phyloP scores from a whole-genome alignment of 2,888 invertebrate genomes.

The Philereme vetulata region DNA sequence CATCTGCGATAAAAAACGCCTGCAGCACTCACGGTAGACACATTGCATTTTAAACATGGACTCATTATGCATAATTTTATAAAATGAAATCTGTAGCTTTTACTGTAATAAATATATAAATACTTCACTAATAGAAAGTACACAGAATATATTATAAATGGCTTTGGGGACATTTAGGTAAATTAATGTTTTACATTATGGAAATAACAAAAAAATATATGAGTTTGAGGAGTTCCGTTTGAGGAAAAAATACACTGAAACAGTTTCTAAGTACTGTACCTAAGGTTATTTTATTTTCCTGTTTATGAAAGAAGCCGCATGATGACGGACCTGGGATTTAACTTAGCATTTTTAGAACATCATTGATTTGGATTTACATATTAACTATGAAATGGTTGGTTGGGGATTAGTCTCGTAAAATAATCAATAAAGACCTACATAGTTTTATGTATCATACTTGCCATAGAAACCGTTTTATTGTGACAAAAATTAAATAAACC shows the following conservation, averaged over 20 bases:
- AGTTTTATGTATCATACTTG: slow-evolving; percentile 16
- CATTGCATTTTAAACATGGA: too few species aligned
- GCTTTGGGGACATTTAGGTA: too few species aligned
- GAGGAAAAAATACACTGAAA: neutral
- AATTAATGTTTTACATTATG: too few species aligned
- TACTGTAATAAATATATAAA: too few species aligned
- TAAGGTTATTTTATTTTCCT: slow-evolving; percentile 3
- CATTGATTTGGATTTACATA: slow-evolving; percentile 1
- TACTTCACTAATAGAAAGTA: too few species aligned
- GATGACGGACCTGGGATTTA: neutral
- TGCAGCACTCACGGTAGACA: too few species aligned
- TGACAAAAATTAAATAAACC: neutral
- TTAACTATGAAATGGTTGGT: slow-evolving; percentile 6
- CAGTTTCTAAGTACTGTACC: neutral
- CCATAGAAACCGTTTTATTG: neutral
- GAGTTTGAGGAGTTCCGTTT: too few species aligned
- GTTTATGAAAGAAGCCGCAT: neutral
- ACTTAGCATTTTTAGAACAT: neutral
- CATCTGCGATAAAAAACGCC: too few species aligned
- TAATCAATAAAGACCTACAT: slow-evolving; percentile 43
- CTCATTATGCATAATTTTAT: too few species aligned
- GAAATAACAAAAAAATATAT: too few species aligned
- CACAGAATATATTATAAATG: too few species aligned
- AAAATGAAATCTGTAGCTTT: too few species aligned
- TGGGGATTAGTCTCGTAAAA: slow-evolving; percentile 49